A percentile compares a stretch with the other conserved stretches of the same genome.
Evolutionary conservation across 2,113 vertebrate genomes (phyloP).

Genomic region (Oncorhynchus mykiss): DNA sequence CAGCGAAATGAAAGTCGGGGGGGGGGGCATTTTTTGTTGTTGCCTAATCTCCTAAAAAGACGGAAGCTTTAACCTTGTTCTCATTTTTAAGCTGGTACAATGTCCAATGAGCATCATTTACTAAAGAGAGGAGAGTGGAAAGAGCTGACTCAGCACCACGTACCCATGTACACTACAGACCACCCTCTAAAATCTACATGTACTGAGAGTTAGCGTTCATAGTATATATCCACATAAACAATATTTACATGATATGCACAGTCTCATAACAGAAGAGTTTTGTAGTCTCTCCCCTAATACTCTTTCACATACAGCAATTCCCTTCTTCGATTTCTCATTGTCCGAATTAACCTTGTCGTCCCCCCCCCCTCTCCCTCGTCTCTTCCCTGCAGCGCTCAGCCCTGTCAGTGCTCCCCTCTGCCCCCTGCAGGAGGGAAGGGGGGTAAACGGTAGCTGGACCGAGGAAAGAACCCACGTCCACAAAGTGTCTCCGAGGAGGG

Average conservation of each 20-base stretch:
- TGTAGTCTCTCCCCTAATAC: background rate
- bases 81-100: constrained; percentile 16
- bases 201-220: constrained; percentile 28
- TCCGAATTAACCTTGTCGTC: background rate
- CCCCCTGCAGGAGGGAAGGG: constrained; percentile 16
- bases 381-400: constrained; percentile 10
- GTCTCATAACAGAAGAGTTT: constrained; percentile 34
- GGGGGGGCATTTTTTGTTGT: constrained; percentile 19
- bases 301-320: constrained; percentile 41
- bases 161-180: constrained; percentile 32
- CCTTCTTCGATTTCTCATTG: background rate
- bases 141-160: constrained; percentile 51
- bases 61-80: constrained; percentile 3
- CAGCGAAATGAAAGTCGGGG: constrained; percentile 12
- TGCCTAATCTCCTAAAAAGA: constrained; percentile 20
- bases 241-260: constrained; percentile 70
- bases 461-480: background rate
- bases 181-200: constrained; percentile 33
- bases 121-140: constrained; percentile 27
- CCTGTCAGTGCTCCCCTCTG: constrained; percentile 34
- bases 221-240: constrained; percentile 60
- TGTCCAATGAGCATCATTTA: constrained; percentile 16
- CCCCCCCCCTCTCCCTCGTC: too few species aligned
- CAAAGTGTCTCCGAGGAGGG: background rate
- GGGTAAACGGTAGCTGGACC: background rate